Base-by-base conservation (phyloP, 2,888 invertebrate genomes). In the Diloba caeruleocephala region DNA sequence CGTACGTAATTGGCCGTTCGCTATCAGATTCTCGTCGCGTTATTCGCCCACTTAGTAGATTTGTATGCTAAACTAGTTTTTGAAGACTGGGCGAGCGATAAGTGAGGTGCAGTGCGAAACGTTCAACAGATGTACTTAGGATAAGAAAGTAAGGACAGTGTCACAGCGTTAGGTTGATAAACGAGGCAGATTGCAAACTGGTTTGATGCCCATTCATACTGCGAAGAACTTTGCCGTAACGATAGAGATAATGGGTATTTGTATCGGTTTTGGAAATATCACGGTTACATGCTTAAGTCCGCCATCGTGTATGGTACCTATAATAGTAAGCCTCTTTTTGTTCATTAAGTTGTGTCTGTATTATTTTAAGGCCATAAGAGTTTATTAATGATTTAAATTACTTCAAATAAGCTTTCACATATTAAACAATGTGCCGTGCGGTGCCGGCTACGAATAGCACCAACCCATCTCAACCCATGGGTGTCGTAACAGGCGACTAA, bases 21-120 rank as follows among this genome's bases (percentile, higher is more conserved):
- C 71, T 88, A 91, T 91, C 90, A 70, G 90, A 90, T 91, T 70
- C 71, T 60, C 5, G 5, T 9, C 57, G 78, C 76, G 77, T 79
- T 76, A 77, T 79, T 87, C 87, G 84, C 86, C 89, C 84, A 88
- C 86, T 84, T 81, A 74, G 74, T 77, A 74, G 73, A 81, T 88
- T 82, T 79, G 87, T 89, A 90, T 90, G 87, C 90, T 85, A 85
- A 89, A 84, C 87, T 89, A 86, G 91, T 87, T 87, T 38, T 78
- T 80, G 78, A 61, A 59, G 59, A 33, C 65, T 54, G 58, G 53
- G 42, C 45, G 44, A 60, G 29, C 34, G 33, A 26, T 15, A 39
- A 29, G 48, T 61, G 79, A 84, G 85, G 85, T 83, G 85, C 82
- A 79, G 63, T 74, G 81, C 84, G 48, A 81, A 84, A 78, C 74